Evolutionary conservation across 1,140 invertebrate genomes (phyloP), one percentile per base, ranked within the genome.

Genomic region (Solenopsis fugax): DNA sequence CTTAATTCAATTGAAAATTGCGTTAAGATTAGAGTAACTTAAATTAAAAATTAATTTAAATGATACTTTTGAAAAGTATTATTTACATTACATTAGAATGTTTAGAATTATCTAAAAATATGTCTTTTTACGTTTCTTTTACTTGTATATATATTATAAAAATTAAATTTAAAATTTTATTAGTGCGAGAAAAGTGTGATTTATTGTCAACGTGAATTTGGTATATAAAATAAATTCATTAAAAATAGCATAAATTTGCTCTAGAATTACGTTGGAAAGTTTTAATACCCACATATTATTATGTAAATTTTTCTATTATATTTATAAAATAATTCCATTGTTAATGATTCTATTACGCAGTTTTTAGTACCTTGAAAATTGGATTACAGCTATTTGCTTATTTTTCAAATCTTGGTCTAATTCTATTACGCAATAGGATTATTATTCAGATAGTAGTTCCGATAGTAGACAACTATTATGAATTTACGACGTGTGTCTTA

Each of bases 341-440:
- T 77, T 78, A 64, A 34, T 48, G 4, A 0, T 21, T 29, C 18
- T 2, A 48, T 78, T 34, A 9, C 0, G 58, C 18, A 7, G 21
- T 10, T 77, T 48, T 77, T 48, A 24, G 10, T 78, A 64, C 50
- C 41, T 34, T 1, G 41, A 77, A 58, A 77, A 13, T 9, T 48
- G 10, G 5, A 12, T 12, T 37, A 10, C 24, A 48, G 24, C 12
- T 77, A 48, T 34, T 62, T 4, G 0, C 29, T 29, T 29, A 29
- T 29, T 64, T 18, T 60, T 29, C 24, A 62, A 48, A 62, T 62
- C 9, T 4, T 45, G 6, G 21, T 60, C 7, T 24, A 41, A 29
- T 77, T 77, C 13, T 10, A 77, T 77, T 77, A 21, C 41, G 16
- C 41, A 62, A 50, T 29, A 12, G 41, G 0, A 24, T 78, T 64